Evolutionary conservation across 2,888 invertebrate species (phyloP).

Genomic region (Chironomus riparius): DNA sequence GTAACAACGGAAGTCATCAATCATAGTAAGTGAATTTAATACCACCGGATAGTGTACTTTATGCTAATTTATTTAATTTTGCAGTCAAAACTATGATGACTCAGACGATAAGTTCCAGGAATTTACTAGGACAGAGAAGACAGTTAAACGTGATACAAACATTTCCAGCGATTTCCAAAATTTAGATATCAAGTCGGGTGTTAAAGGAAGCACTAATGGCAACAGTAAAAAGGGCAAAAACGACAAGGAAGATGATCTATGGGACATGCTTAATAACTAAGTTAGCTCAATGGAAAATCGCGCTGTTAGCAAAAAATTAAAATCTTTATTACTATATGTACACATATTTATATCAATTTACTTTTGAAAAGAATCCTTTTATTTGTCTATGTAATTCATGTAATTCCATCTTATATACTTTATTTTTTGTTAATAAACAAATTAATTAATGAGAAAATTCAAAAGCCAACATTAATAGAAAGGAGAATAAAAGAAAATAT

Average conservation of each 20-base stretch:
- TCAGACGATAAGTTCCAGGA: neutral
- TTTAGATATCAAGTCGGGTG: constrained; percentile 38
- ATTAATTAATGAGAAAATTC: neutral
- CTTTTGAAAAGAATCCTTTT: no score
- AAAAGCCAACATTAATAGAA: neutral
- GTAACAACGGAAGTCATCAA: constrained; percentile 28
- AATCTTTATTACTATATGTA: no score
- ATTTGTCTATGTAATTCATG: no score
- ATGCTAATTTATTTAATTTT: neutral
- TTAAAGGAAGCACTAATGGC: neutral
- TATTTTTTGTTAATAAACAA: no score
- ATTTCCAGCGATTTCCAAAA: constrained; percentile 34
- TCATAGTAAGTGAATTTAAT: constrained; percentile 25
- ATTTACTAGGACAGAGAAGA: constrained; percentile 31
- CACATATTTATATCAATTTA: no score
- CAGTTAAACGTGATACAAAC: constrained; percentile 31
- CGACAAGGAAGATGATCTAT: constrained; percentile 49
- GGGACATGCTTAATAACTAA: constrained; percentile 54
- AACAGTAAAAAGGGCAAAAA: neutral
- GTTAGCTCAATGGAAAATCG: neutral
- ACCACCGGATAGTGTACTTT: neutral
- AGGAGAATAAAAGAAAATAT: no score
- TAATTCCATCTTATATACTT: no score
- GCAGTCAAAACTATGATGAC: neutral
- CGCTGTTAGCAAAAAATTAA: no score